Conservation (phyloP, 1,140 invertebrate species). For the Coelopa frigida region DNA sequence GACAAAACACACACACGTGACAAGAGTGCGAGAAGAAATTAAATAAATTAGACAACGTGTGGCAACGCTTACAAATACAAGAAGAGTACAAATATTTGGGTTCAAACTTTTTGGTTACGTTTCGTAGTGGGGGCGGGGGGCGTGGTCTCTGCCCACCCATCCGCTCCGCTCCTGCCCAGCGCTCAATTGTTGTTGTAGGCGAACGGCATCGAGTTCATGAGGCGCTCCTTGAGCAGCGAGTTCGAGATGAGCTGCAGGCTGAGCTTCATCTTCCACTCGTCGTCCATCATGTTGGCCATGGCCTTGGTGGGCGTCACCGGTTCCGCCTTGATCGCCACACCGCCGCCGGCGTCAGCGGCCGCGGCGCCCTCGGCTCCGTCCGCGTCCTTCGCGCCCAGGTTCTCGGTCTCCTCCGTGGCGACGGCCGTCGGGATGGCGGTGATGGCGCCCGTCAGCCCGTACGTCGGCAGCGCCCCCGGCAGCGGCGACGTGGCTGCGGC, state of each 20-base stretch:
- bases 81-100: too few relatives aligned
- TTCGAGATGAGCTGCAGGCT: slow-evolving; percentile 42
- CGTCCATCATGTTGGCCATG: slow-evolving; percentile 25
- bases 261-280: slow-evolving; percentile 44
- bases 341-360: slow-evolving; percentile 19
- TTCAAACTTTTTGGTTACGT: too few relatives aligned
- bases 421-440: slow-evolving; percentile 40
- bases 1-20: too few relatives aligned
- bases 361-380: slow-evolving; percentile 27
- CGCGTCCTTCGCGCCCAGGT: neutral
- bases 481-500: slow-evolving; percentile 18
- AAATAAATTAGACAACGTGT: too few relatives aligned
- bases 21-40: too few relatives aligned
- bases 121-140: too few relatives aligned
- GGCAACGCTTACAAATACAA: too few relatives aligned
- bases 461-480: slow-evolving; percentile 29
- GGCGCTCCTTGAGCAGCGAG: slow-evolving; percentile 42
- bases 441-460: slow-evolving; percentile 38
- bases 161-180: too few relatives aligned
- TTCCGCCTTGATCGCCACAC: slow-evolving; percentile 25
- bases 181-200: slow-evolving; percentile 37
- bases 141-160: too few relatives aligned
- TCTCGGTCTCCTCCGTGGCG: slow-evolving; percentile 25
- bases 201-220: slow-evolving; percentile 43
- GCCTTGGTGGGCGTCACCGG: slow-evolving; percentile 32